A percentile compares a stretch with the other conserved stretches of the same genome.
Evolutionary conservation across 2,113 vertebrate genomes (phyloP).

Genomic region (Sander lucioperca): DNA sequence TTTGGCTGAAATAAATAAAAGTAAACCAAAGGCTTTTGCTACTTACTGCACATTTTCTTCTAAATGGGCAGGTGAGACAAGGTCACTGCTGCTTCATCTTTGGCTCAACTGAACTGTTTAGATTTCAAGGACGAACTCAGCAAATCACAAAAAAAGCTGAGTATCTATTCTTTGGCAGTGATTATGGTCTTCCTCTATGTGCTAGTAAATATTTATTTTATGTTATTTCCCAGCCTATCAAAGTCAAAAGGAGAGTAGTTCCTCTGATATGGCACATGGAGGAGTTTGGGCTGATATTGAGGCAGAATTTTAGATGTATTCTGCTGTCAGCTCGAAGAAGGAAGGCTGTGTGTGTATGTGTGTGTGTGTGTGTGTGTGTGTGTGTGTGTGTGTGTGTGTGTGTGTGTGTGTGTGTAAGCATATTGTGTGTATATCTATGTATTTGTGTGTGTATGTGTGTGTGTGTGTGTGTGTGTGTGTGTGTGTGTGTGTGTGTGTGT

Average conservation of each 20-base stretch:
- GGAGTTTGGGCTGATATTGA: conserved; percentile 63
- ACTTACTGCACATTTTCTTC: background rate
- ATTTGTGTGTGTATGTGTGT: background rate
- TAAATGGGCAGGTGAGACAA: background rate
- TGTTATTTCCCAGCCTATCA: conserved; percentile 50
- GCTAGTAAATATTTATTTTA: conserved; percentile 50
- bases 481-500: no score
- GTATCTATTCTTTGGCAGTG: conserved; percentile 6
- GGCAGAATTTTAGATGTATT: conserved; percentile 74
- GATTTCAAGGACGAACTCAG: conserved; percentile 21
- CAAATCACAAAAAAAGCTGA: background rate
- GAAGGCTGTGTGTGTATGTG: conserved; percentile 12
- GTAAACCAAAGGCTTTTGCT: background rate
- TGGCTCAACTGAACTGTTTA: no score
- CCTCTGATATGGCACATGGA: conserved; percentile 56
- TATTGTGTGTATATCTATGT: background rate
- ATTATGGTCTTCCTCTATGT: conserved; percentile 18
- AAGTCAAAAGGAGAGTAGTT: conserved; percentile 51
- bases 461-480: background rate
- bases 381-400: no score
- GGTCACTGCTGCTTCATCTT: background rate
- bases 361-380: background rate
- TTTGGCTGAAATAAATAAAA: conserved; percentile 1
- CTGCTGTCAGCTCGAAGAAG: conserved; percentile 72
- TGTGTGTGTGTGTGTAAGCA: conserved; percentile 10